Conservation (phyloP, 2,888 invertebrate genomes). For the Pinctada fucata region DNA sequence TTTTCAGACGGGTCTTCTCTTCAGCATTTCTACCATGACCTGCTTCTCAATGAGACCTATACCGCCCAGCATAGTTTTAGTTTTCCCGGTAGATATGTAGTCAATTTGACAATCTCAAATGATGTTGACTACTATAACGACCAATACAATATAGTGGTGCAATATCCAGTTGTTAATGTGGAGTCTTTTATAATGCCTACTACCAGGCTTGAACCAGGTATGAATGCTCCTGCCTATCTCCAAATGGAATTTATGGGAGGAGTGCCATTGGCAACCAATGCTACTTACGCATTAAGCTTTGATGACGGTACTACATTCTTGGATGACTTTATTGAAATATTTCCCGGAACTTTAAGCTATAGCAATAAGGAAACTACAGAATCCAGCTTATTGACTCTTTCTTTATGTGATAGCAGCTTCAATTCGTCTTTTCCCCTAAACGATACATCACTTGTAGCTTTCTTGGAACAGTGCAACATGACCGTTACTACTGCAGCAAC, state of each 20-base stretch:
- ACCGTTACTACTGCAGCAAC: not conserved
- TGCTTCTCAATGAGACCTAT: constrained; percentile 33
- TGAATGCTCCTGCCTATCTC: constrained; percentile 11
- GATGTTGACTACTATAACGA: constrained; percentile 40
- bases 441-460: not conserved
- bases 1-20: constrained; percentile 36
- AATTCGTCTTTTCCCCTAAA: not conserved
- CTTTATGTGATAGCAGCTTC: not conserved
- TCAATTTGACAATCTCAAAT: constrained; percentile 34
- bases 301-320: constrained; percentile 32
- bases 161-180: constrained; percentile 45
- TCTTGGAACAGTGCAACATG: not conserved
- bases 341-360: too few species aligned
- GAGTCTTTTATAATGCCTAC: constrained; percentile 30
- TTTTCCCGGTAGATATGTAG: constrained; percentile 35
- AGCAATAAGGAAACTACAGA: not conserved
- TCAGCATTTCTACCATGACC: constrained; percentile 16
- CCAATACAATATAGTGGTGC: constrained; percentile 35
- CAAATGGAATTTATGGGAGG: constrained; percentile 43
- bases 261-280: constrained; percentile 42
- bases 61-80: constrained; percentile 29
- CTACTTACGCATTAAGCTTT: constrained; percentile 38
- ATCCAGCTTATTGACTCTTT: not conserved
- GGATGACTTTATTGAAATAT: constrained; percentile 33
- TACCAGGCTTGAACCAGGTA: constrained; percentile 25